Evolutionary conservation across 2,888 invertebrate genomes (phyloP), one percentile per base, ranked within the genome.

Genomic region (Lottia scabra): DNA sequence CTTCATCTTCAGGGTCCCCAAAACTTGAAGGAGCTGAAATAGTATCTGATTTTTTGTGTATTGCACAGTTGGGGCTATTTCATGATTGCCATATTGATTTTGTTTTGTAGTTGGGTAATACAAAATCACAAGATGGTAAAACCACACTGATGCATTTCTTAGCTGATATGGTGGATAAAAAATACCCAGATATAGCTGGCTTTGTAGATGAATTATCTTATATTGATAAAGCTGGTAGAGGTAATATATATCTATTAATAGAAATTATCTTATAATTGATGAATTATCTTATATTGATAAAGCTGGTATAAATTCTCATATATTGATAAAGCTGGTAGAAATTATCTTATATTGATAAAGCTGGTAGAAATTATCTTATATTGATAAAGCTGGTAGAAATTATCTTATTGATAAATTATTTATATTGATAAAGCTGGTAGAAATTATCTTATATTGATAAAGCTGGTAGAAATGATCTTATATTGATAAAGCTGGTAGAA

Each of bases 121-220:
- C 91, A 2, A 99, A 99, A 90, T 96, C 98, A 86, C 91, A 94
- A 63, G 96, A 98, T 84, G 97, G 98, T 88, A 95, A 96, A 84
- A 94, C 94, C 77, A 99, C 98, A 0, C 90, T 99, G 27, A 91
- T 99, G 65, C 98, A 99, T 89, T 98, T 96, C 86, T 90, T 99
- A 71, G 96, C 94, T 0, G 94, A 96, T 79, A 94, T 94, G 0
- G 93, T 97, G 74, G 97, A 98, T 89, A 93, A 91, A 71, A 96
- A 97, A 84, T 95, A 96, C 89, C 95, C 96, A 0, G 97, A 98
- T 68, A 92, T 94, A 30, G 88, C 96, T 16, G 93, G 91, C 71
- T 97, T 98, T 85, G 92, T 93, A 0, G 96, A 96, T 79, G 98
- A 98, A 87, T 92, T 98, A 89, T 93, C 95, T 46, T 98, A 99